These are phyloP conservation scores for Etheostoma spectabile DNA, from an alignment of 2,113 vertebrate species.

Conservation along the genomic window DNA sequence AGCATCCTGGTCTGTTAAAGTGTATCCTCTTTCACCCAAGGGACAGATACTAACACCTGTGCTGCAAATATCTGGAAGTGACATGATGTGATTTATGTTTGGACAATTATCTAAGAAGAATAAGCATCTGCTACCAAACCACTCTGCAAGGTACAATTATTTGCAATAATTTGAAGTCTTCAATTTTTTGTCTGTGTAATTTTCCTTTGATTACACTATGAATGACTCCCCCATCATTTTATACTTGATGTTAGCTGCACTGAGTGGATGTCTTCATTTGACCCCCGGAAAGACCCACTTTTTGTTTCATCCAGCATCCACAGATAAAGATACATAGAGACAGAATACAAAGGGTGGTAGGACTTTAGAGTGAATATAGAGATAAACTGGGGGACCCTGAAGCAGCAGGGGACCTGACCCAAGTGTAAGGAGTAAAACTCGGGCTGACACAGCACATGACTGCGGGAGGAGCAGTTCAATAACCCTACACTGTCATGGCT, in stretches of 20 bases:
- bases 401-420: conserved; percentile 59
- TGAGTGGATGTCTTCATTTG: conserved; percentile 11
- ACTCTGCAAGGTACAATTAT: not conserved
- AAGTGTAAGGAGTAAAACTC: conserved; percentile 46
- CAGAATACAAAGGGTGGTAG: conserved; percentile 28
- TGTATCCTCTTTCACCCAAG: not conserved
- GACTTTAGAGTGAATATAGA: conserved; percentile 14
- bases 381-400: conserved; percentile 42
- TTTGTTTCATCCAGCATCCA: conserved; percentile 38
- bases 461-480: conserved; percentile 44
- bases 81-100: not conserved
- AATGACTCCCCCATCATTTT: conserved; percentile 1
- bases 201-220: not conserved
- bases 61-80: conserved; percentile 5
- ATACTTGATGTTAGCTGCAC: conserved; percentile 8
- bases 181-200: not conserved
- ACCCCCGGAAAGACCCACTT: conserved; percentile 31
- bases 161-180: not conserved
- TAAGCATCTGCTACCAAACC: not conserved
- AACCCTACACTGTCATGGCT: conserved; percentile 47
- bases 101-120: not conserved
- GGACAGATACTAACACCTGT: not conserved
- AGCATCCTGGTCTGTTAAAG: not conserved
- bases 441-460: conserved; percentile 31
- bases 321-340: conserved; percentile 19